Evolutionary conservation across 2,113 vertebrate genomes (phyloP).

Genomic region (Chlorodrepanis virens): DNA sequence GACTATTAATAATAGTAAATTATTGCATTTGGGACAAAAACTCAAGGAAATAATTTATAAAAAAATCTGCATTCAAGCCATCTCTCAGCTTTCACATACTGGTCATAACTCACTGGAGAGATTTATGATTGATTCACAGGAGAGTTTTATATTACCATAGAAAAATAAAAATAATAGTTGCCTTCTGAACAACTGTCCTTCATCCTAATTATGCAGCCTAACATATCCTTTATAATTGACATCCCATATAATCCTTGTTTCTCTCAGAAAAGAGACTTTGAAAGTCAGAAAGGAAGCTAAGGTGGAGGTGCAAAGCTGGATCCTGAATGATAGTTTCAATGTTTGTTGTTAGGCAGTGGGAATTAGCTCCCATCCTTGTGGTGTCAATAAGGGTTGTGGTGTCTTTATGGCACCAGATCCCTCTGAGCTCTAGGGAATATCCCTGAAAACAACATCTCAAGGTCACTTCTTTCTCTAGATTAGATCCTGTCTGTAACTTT

Average conservation of each 20-base stretch:
- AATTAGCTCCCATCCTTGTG: not conserved
- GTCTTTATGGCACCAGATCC: not conserved
- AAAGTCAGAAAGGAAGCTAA: not conserved
- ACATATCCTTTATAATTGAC: not conserved
- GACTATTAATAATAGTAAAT: not conserved
- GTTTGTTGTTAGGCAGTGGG: not conserved
- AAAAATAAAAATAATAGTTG: not conserved
- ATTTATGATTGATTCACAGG: conserved; percentile 29
- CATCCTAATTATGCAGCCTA: not conserved
- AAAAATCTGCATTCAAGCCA: not conserved
- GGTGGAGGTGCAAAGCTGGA: not conserved
- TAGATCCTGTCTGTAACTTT: not conserved
- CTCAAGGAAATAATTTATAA: not conserved
- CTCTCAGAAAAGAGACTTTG: not conserved
- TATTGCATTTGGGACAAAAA: not conserved
- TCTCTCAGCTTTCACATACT: not conserved
- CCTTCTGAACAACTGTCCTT: conserved; percentile 15
- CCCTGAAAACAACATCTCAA: not conserved
- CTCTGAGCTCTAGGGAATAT: not conserved
- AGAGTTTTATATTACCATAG: not conserved
- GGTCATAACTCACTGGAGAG: not conserved
- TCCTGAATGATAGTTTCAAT: not conserved
- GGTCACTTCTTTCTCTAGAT: not conserved
- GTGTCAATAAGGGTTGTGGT: not conserved
- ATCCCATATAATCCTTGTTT: not conserved